phyloP scores from a whole-genome alignment of 2,797 vertebrate genomes.

The Acanthurus leucopareius region DNA sequence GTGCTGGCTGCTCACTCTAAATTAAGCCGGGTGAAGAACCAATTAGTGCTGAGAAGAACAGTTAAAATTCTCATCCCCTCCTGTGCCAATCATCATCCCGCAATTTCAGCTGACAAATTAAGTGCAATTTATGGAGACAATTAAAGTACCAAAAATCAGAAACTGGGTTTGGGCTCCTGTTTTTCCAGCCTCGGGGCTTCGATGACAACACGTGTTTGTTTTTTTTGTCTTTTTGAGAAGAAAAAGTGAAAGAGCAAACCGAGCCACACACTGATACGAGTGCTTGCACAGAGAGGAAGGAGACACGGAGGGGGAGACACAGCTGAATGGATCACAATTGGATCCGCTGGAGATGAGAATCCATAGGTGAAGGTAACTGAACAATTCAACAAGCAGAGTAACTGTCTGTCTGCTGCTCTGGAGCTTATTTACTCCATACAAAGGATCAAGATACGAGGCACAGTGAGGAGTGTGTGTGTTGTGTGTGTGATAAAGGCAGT shows the following conservation, averaged over 20 bases:
- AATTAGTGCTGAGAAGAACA: slow-evolving; percentile 68
- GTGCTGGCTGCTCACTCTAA: slow-evolving; percentile 62
- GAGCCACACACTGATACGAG: slow-evolving; percentile 28
- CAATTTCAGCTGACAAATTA: slow-evolving; percentile 79
- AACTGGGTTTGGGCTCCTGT: slow-evolving; percentile 4
- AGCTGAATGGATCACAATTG: slow-evolving; percentile 52
- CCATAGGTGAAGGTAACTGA: slow-evolving; percentile 51
- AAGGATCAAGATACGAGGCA: slow-evolving; percentile 65
- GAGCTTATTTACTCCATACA: slow-evolving; percentile 65
- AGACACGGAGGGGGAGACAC: slow-evolving; percentile 18
- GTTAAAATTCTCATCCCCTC: slow-evolving; percentile 68
- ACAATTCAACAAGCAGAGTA: slow-evolving; percentile 49
- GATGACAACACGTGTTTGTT: slow-evolving; percentile 7
- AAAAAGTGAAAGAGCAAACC: slow-evolving; percentile 28
- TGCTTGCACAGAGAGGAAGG: slow-evolving; percentile 16
- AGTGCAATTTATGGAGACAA: slow-evolving; percentile 75
- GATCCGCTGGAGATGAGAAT: slow-evolving; percentile 50
- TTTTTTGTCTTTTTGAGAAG: neutral
- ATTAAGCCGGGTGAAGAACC: slow-evolving; percentile 65
- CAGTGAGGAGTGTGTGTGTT: slow-evolving; percentile 28
- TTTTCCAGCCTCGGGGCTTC: neutral
- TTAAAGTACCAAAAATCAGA: slow-evolving; percentile 67
- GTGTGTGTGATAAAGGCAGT: slow-evolving; percentile 42
- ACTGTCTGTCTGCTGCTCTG: slow-evolving; percentile 38
- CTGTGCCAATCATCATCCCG: slow-evolving; percentile 84